A percentile compares a stretch with the other conserved stretches of the same genome.
Evolutionary conservation across 2,113 vertebrate species (phyloP).

Genomic region (Empidonax traillii): DNA sequence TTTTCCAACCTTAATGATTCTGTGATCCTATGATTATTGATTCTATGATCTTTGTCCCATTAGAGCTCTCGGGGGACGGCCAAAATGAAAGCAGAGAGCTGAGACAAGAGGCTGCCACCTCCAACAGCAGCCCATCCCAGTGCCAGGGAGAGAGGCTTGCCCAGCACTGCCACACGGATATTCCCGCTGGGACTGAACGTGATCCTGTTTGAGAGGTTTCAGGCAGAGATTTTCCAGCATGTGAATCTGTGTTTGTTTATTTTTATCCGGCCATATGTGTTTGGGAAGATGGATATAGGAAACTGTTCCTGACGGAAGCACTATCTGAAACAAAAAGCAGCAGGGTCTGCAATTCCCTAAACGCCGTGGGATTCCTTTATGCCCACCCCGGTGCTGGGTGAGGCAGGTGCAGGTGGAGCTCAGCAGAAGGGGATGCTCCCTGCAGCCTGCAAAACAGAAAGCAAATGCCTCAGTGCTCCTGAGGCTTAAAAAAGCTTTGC

Average conservation of each 20-base stretch:
- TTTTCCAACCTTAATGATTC: background rate
- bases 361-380: accelerated
- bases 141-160: background rate
- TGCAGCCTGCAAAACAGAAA: background rate
- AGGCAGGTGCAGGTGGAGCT: background rate
- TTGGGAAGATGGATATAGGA: background rate
- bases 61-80: background rate
- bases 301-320: background rate
- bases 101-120: accelerated
- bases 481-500: background rate
- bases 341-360: background rate
- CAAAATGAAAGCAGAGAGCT: background rate
- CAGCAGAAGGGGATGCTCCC: background rate
- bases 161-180: background rate
- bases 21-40: background rate
- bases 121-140: background rate
- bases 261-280: background rate
- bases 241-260: background rate
- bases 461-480: background rate
- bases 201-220: background rate
- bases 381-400: accelerated
- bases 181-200: accelerated
- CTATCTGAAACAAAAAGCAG: background rate
- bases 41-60: background rate
- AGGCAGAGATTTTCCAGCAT: background rate